Percentiles rank a stretch among this genome's conserved stretches.
These are phyloP conservation scores for Eubucco bourcierii DNA, from an alignment of 2,113 vertebrate species.

Conservation along the genomic window DNA sequence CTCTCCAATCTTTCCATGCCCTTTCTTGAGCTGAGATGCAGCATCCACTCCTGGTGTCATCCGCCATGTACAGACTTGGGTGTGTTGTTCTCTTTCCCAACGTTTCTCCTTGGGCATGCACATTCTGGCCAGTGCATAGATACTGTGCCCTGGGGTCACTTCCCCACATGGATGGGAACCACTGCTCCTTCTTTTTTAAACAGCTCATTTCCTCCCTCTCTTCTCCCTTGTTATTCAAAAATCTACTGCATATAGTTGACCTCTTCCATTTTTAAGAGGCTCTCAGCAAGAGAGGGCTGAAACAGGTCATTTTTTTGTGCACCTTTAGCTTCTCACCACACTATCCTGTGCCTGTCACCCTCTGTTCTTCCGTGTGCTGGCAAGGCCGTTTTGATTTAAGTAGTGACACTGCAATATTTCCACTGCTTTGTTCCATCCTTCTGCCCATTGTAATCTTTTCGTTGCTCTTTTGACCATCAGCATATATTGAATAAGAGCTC, in stretches of 20 bases:
- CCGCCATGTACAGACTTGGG: neutral
- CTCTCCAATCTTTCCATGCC: neutral
- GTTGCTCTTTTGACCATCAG: slow-evolving; percentile 50
- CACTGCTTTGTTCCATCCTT: neutral
- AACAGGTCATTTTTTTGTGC: neutral
- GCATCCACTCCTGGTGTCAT: neutral
- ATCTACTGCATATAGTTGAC: neutral
- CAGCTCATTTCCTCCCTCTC: neutral
- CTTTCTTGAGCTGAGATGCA: neutral
- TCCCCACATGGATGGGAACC: accelerated
- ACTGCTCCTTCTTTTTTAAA: neutral
- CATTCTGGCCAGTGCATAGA: accelerated
- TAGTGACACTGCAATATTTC: neutral
- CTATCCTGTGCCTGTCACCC: neutral
- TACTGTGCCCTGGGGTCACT: neutral
- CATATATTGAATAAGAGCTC: slow-evolving; percentile 32
- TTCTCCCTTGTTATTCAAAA: neutral
- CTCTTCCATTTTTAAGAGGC: neutral
- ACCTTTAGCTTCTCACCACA: neutral
- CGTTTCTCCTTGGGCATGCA: neutral
- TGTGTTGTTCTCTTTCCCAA: neutral
- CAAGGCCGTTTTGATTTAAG: neutral
- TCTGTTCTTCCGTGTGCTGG: neutral
- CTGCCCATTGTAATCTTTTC: neutral
- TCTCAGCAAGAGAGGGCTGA: neutral